These are phyloP conservation scores for Clunio marinus DNA, from an alignment of 2,888 invertebrate species.

Conservation along the genomic window DNA sequence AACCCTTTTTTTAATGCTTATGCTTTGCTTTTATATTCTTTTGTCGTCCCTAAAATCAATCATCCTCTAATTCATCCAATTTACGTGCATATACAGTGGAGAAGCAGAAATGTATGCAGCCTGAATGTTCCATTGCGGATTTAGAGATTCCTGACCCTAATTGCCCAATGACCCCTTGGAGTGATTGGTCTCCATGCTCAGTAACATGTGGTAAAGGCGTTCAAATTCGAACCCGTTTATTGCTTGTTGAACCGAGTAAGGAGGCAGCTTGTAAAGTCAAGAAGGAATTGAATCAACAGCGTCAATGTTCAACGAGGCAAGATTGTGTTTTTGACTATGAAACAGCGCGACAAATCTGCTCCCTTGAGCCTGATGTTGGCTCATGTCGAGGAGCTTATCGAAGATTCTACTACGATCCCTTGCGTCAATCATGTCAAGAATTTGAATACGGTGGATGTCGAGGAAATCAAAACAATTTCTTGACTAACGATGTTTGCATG, in stretches of 20 bases:
- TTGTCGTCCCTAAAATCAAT: conserved; percentile 14
- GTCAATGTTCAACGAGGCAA: conserved; percentile 62
- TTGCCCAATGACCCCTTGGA: conserved; percentile 81
- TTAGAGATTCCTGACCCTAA: conserved; percentile 58
- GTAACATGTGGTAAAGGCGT: conserved; percentile 83
- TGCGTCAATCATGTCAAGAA: conserved; percentile 75
- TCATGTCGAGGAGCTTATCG: conserved; percentile 84
- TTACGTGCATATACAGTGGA: conserved; percentile 58
- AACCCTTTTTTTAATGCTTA: not conserved
- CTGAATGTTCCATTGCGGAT: conserved; percentile 59
- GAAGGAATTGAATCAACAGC: conserved; percentile 71
- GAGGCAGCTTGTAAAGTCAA: conserved; percentile 63
- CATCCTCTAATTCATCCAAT: no score
- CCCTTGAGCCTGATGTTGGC: conserved; percentile 71
- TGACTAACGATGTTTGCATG: conserved; percentile 71
- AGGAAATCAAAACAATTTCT: conserved; percentile 89
- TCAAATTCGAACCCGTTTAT: conserved; percentile 65
- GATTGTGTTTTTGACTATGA: conserved; percentile 69
- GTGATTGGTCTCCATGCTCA: conserved; percentile 83
- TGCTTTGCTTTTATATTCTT: not conserved
- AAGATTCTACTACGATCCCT: conserved; percentile 79
- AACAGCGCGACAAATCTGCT: conserved; percentile 81
- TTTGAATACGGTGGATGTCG: conserved; percentile 69
- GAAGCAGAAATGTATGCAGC: conserved; percentile 69
- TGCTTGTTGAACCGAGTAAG: conserved; percentile 61